These are phyloP conservation scores for Lithobius niger DNA, from an alignment of 1,140 invertebrate species.

Conservation along the genomic window DNA sequence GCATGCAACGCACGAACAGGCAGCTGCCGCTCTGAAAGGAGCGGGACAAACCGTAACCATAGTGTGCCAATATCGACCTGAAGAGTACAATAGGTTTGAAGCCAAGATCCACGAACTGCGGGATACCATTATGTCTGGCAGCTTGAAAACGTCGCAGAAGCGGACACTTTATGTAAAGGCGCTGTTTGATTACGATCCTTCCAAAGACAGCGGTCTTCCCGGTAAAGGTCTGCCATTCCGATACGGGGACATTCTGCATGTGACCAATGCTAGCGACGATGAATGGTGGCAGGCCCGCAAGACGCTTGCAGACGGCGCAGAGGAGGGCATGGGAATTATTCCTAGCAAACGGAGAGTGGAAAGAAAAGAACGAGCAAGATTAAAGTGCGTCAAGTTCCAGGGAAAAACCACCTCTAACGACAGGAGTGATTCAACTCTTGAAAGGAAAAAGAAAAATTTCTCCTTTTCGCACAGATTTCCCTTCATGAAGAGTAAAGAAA, in stretches of 20 bases:
- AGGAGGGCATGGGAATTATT: constrained; percentile 44
- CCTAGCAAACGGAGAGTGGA: constrained; percentile 59
- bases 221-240: constrained; percentile 86
- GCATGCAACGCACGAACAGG: constrained; percentile 90
- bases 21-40: constrained; percentile 86
- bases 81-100: constrained; percentile 97
- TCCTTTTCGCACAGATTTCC: constrained; percentile 95
- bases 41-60: constrained; percentile 85
- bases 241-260: constrained; percentile 96
- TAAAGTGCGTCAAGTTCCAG: constrained; percentile 95
- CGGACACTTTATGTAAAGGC: constrained; percentile 80
- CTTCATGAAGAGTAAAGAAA: constrained; percentile 95
- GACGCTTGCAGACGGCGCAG: constrained; percentile 43
- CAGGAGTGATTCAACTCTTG: constrained; percentile 68
- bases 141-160: constrained; percentile 81
- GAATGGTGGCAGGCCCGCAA: constrained; percentile 96
- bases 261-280: constrained; percentile 97
- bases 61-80: constrained; percentile 84
- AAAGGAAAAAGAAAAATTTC: constrained; percentile 94
- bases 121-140: constrained; percentile 64
- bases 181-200: constrained; percentile 96
- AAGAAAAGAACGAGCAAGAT: constrained; percentile 85
- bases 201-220: constrained; percentile 90
- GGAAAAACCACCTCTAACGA: constrained; percentile 54
- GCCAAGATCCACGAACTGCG: constrained; percentile 96